Base-by-base conservation (phyloP, 2,888 invertebrate genomes). In the Hipparchia sbordonii region DNA sequence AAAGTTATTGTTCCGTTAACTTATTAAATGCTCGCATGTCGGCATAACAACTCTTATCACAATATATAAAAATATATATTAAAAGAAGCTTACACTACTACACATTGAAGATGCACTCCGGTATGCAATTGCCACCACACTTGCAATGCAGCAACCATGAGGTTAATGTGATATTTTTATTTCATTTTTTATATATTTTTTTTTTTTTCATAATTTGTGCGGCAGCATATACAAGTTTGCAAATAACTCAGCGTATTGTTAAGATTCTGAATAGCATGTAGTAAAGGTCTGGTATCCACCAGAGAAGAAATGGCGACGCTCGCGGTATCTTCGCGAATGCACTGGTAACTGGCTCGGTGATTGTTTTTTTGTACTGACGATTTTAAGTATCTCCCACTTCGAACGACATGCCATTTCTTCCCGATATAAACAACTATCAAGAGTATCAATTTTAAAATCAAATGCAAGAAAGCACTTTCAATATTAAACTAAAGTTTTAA, bases 41-140 rank as follows among this genome's bases (percentile, higher is more conserved):
- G 90, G 92, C 92, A 92, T 91, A 91, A 91, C 90, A 92, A 91
- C 89, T 89, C 92, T 93, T 92, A 93, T 93, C 93, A 92, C 93
- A 92, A 90, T 92, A 91, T 91, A 92, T 92, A 93, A 93, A 93
- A 93, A 93, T 91, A 93, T 92, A 91, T 92, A 90, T 91, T 88
- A 90, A 91, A 78, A 91, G 90, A 93, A 93, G 92, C 92, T 90
- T 92, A 92, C 82, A 86, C 91, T 92, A 87, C 92, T 93, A 93
- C 90, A 91, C 90, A 89, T 86, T 87, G 88, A 92, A 88, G 90
- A 90, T 89, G 91, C 90, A 88, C 86, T 89, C 89, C 86, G 88
- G 85, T 88, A 89, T 89, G 91, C 91, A 91, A 89, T 87, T 89
- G 92, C 92, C 88, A 91, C 91, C 92, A 93, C 92, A 92, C 92